These are phyloP conservation scores for Erpobdella octoculata DNA, from an alignment of 2,888 invertebrate species.

Conservation along the genomic window DNA sequence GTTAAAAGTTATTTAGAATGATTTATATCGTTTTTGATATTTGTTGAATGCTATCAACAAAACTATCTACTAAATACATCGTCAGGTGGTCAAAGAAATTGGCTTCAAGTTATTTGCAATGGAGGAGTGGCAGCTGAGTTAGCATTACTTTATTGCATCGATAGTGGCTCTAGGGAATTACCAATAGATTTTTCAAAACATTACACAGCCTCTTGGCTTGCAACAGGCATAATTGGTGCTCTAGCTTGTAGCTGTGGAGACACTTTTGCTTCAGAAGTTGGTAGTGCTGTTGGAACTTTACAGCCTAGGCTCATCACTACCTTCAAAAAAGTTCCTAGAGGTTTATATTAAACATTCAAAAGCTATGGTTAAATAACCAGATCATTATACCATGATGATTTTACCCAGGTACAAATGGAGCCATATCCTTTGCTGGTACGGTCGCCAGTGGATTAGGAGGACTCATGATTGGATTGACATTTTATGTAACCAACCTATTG, in stretches of 20 bases:
- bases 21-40: not conserved
- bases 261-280: slow-evolving; percentile 83
- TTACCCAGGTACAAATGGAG: slow-evolving; percentile 75
- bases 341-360: slow-evolving; percentile 44
- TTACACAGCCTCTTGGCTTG: slow-evolving; percentile 69
- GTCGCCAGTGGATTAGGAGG: slow-evolving; percentile 63
- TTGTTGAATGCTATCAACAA: not conserved
- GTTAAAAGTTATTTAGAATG: slow-evolving; percentile 50
- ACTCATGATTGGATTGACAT: slow-evolving; percentile 63
- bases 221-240: slow-evolving; percentile 68
- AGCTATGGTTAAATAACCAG: not conserved
- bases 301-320: slow-evolving; percentile 71
- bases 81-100: slow-evolving; percentile 74
- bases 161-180: slow-evolving; percentile 63
- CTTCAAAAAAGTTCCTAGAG: slow-evolving; percentile 67
- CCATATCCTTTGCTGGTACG: slow-evolving; percentile 60
- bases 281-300: slow-evolving; percentile 63
- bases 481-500: slow-evolving; percentile 64
- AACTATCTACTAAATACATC: not conserved
- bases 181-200: slow-evolving; percentile 69
- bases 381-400: not conserved
- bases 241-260: slow-evolving; percentile 77
- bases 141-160: slow-evolving; percentile 68
- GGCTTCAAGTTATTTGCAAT: slow-evolving; percentile 83
- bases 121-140: slow-evolving; percentile 76